Conservation (phyloP, 2,113 vertebrate species). For the Cnemophilus loriae region DNA sequence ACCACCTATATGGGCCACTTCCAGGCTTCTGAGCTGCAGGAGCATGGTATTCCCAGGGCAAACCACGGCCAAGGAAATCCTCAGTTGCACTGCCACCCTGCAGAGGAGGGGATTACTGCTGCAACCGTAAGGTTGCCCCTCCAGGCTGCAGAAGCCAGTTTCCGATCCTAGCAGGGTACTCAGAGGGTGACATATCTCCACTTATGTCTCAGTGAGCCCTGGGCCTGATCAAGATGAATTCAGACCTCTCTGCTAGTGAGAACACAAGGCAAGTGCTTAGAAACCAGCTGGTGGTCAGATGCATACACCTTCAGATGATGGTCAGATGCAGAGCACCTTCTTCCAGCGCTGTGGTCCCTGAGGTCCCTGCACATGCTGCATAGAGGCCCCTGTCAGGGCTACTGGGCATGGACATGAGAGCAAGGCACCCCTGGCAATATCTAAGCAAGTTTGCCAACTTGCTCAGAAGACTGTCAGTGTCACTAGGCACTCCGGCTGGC, state of each 20-base stretch:
- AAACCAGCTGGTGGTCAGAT: neutral
- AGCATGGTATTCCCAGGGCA: neutral
- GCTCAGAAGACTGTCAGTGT: neutral
- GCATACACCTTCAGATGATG: neutral
- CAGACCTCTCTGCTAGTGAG: neutral
- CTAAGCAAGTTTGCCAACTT: neutral
- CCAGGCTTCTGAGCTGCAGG: neutral
- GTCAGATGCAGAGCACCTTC: neutral
- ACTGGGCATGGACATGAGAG: fast-evolving
- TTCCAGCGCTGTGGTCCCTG: neutral
- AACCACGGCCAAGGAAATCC: neutral
- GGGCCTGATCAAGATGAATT: neutral
- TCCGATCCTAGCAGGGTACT: neutral
- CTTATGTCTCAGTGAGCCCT: neutral
- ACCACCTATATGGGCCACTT: neutral
- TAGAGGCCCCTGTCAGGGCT: neutral
- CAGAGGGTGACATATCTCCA: neutral
- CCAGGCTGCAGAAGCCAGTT: neutral
- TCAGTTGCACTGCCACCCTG: neutral
- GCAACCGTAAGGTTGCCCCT: neutral
- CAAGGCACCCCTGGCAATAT: neutral
- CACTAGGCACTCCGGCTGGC: neutral
- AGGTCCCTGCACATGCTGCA: fast-evolving
- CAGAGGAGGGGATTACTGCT: neutral
- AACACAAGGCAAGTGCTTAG: neutral